phyloP scores from a whole-genome alignment of 53 echinoderm and acorn worm genomes.

The Crossaster papposus region DNA sequence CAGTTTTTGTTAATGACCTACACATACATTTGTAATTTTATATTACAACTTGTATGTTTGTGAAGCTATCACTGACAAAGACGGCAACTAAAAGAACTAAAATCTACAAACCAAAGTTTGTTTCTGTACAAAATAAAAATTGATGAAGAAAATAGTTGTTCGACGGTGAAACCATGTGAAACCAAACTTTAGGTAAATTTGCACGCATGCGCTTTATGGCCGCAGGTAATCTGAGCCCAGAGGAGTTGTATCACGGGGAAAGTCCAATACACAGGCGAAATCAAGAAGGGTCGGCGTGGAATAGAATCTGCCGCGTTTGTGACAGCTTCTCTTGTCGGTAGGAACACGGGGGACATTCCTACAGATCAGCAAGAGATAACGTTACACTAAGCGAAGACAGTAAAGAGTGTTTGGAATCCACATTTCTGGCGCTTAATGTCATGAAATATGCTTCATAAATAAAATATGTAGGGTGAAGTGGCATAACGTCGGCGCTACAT shows the following conservation, averaged over 20 bases:
- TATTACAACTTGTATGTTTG: too few relatives aligned
- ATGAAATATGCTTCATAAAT: conserved; percentile 50
- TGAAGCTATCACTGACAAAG: too few relatives aligned
- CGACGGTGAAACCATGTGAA: too few relatives aligned
- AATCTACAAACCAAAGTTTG: too few relatives aligned
- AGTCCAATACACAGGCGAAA: neutral
- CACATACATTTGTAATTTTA: too few relatives aligned
- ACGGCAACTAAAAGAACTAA: too few relatives aligned
- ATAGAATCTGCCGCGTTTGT: conserved; percentile 37
- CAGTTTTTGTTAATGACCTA: too few relatives aligned
- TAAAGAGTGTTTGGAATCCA: conserved; percentile 22
- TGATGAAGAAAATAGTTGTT: too few relatives aligned
- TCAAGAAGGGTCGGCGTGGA: conserved; percentile 18
- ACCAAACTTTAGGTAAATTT: neutral
- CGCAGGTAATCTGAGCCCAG: neutral
- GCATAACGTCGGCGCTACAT: neutral
- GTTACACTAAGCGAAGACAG: conserved; percentile 30
- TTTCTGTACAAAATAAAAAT: too few relatives aligned
- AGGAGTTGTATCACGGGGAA: neutral
- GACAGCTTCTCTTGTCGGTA: conserved; percentile 37
- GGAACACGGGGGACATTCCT: conserved; percentile 52
- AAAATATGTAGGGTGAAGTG: conserved; percentile 28
- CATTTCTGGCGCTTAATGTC: conserved; percentile 32
- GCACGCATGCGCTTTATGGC: neutral
- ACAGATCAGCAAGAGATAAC: conserved; percentile 53